Base-by-base conservation (phyloP, 2,113 vertebrate species). In the Lasiurus cinereus region DNA sequence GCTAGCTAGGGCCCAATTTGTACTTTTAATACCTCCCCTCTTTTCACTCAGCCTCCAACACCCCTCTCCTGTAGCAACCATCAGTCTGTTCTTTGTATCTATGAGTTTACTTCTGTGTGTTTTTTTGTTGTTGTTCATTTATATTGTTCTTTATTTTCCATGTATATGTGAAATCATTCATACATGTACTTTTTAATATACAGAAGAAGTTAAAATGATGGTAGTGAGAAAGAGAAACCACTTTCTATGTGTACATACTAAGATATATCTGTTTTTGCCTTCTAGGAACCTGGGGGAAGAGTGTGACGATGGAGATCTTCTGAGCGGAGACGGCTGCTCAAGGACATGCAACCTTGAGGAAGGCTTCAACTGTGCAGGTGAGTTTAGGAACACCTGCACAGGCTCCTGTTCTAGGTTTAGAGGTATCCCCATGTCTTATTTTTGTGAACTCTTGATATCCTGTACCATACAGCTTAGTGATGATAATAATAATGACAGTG, bases 301-400 rank as follows among this genome's bases (percentile, higher is more conserved):
- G 91, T 99, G 99, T 31, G 99, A 99, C 83, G 99, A 99, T 87
- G 98, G 98, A 31, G 99, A 99, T 94, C 98, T 99, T 85, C 48
- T 99, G 97, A 99, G 98, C 33, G 98, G 98, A 66, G 99, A 99
- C 14, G 99, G 99, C 78, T 99, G 99, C 95, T 99, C 99, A n/a
- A 99, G 98, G 97, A 98, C 98, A 10, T 99, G 99, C 96, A 93
- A 93, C 36, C 98, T 98, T 79, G 99, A 99, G 93, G 95, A 96
- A 94, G 98, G 98, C 88, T 99, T 99, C 97, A 98, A 98, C 82
- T 99, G 99, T 95, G 94, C 97, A 0, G 99, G 99, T 99, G 97
- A 98, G 99, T 98, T 46, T 15, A 46, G 14, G 29, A 2, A 18
- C 24, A 39, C 16, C 33, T 29, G 22, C 18, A 9, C 22, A 8